Base-by-base conservation (phyloP, 2,797 vertebrate species). In the Falco biarmicus region DNA sequence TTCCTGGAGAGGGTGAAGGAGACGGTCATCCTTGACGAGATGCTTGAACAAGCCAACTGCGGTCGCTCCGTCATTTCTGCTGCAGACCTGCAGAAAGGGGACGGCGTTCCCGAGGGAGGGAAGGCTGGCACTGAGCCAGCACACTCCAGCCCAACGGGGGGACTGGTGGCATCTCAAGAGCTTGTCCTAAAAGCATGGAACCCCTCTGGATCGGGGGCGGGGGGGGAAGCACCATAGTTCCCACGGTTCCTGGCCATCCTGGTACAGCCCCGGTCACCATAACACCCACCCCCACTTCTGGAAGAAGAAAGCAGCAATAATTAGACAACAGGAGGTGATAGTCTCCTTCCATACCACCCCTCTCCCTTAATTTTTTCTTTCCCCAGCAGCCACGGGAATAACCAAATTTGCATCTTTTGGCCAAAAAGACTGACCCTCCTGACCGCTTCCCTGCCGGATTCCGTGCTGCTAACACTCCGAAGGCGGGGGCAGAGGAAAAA, bases 11-110 rank as follows among this genome's bases (percentile, higher is more conserved):
- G 43, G 48, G 31, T 2, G 41, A 26, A 13, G 3, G 34, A 22
- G 43, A 4, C 4, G 73, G 34, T 32, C 57, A 3, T 3, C 4
- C n/a, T 13, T 1, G n/a, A 26, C 0, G 43, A 47, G 79, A 15
- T 3, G 2, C 41, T 63, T 4, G n/a, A 20, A 24, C 13, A 6
- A 60, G n/a, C 43, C 51, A 17, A n/a, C 41, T 9, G 43, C 8
- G 2, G 10, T 24, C 1, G 2, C 37, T 57, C 25, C 25, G 6
- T 3, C 2, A 11, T 51, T 66, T 25, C 83, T 13, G 26, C 63
- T 15, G 43, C 43, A 14, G 12, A 41, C 9, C 61, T 7, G 34
- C 10, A 41, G 51, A 19, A 22, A 37, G 1, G 14, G 4, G 3
- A 14, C 2, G 3, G 47, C 28, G 5, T 45, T 43, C 84, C 32